Evolutionary conservation across 92 coral and sea anemone species (phyloP).

Genomic region (Chrysogorgia sp.): DNA sequence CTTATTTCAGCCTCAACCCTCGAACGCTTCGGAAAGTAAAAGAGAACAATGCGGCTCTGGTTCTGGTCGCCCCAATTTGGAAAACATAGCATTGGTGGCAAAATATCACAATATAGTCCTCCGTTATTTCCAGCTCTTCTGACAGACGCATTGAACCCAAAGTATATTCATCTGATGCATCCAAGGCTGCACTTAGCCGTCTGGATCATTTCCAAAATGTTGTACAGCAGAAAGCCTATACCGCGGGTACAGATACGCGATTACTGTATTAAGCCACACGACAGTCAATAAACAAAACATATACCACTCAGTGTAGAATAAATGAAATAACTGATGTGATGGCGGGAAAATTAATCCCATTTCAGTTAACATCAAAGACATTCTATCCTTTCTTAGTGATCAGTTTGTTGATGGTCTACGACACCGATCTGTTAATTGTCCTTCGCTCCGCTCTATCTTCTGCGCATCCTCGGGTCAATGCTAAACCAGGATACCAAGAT

Average conservation of each 20-base stretch:
- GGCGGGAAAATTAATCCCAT: slow-evolving; percentile 57
- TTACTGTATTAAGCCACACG: slow-evolving; percentile 59
- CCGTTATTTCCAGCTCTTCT: slow-evolving; percentile 52
- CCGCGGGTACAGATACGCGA: slow-evolving; percentile 45
- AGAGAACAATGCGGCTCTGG: slow-evolving; percentile 40
- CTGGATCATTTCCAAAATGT: slow-evolving; percentile 50
- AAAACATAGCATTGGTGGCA: slow-evolving; percentile 66
- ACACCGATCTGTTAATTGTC: slow-evolving; percentile 28
- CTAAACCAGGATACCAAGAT: slow-evolving; percentile 24
- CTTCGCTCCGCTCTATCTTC: slow-evolving; percentile 1
- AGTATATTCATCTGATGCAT: slow-evolving; percentile 54
- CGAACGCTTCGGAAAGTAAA: slow-evolving; percentile 43
- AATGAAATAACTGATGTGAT: slow-evolving; percentile 64
- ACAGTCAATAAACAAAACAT: slow-evolving; percentile 30
- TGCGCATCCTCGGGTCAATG: not conserved
- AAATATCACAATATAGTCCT: slow-evolving; percentile 39
- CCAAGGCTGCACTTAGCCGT: slow-evolving; percentile 59
- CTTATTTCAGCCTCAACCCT: slow-evolving; percentile 58
- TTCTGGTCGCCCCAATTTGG: slow-evolving; percentile 62
- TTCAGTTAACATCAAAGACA: slow-evolving; percentile 37
- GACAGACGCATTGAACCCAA: no score
- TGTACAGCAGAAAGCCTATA: slow-evolving; percentile 46
- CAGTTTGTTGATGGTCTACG: not conserved
- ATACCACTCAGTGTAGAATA: slow-evolving; percentile 51
- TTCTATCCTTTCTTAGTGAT: slow-evolving; percentile 20